Conservation (phyloP, 1,140 invertebrate species). For the Cephus cinctus region DNA sequence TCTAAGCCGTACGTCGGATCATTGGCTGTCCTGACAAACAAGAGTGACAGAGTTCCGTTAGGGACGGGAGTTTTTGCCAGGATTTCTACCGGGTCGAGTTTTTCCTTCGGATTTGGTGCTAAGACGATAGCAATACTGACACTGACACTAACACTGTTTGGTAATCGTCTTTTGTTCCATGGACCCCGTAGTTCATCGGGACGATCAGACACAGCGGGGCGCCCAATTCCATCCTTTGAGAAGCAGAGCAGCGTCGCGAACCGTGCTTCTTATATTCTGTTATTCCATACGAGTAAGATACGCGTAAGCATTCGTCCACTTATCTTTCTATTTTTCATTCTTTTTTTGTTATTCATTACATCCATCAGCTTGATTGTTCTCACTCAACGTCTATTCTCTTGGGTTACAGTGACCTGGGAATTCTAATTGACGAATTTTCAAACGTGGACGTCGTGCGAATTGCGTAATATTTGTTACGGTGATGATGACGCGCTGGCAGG, state of each 20-base stretch:
- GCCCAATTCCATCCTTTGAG: slow-evolving; percentile 5
- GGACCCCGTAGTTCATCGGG: background rate
- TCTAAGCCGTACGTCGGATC: slow-evolving; percentile 36
- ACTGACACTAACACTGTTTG: no score
- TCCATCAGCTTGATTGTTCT: no score
- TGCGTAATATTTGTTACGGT: no score
- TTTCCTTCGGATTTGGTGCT: background rate
- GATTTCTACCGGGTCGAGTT: slow-evolving; percentile 3
- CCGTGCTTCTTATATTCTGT: no score
- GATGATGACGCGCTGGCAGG: no score
- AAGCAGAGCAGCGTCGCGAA: slow-evolving; percentile 14
- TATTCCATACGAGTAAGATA: slow-evolving; percentile 13
- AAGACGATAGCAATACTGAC: slow-evolving; percentile 3
- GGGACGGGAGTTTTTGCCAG: slow-evolving; percentile 4
- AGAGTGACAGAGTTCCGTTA: slow-evolving; percentile 39
- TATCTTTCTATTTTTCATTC: background rate
- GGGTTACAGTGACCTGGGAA: no score
- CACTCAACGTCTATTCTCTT: no score
- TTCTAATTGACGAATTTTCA: no score
- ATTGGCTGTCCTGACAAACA: slow-evolving; percentile 33
- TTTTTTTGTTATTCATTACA: slow-evolving; percentile 2
- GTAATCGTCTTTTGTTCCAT: slow-evolving; percentile 19
- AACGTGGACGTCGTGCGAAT: no score
- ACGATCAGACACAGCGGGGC: no score
- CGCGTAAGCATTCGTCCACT: slow-evolving; percentile 12